Evolutionary conservation across 1,140 invertebrate species (phyloP).

Genomic region (Trichomalopsis sarcophagae): DNA sequence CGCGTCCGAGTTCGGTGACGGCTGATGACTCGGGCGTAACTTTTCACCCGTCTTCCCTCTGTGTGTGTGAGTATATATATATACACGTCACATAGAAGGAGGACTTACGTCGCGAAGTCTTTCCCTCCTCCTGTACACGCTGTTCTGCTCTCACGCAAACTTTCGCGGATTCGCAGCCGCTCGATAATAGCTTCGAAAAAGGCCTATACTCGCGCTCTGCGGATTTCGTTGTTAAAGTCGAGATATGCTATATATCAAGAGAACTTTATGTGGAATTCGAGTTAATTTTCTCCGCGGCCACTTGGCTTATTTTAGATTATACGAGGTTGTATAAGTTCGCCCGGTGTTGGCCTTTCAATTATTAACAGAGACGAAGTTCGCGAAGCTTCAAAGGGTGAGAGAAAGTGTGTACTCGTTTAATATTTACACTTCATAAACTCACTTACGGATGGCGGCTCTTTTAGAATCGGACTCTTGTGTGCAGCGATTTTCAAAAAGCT

Average conservation of each 20-base stretch:
- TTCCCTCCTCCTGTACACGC: neutral
- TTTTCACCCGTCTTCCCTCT: neutral
- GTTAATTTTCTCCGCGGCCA: too few relatives aligned
- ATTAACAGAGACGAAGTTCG: neutral
- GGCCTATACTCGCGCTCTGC: neutral
- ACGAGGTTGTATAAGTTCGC: neutral
- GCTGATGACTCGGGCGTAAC: neutral
- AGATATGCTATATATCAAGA: neutral
- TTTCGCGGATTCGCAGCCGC: neutral
- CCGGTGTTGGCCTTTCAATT: neutral
- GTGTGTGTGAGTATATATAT: too few relatives aligned
- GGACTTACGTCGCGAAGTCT: neutral
- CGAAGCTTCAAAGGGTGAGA: neutral
- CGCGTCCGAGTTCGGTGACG: conserved; percentile 22
- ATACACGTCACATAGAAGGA: too few relatives aligned
- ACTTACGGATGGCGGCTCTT: neutral
- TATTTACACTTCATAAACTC: neutral
- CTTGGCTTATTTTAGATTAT: conserved; percentile 2
- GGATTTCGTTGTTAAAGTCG: neutral
- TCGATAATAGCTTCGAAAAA: neutral
- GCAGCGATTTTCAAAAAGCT: too few relatives aligned
- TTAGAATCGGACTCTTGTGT: too few relatives aligned
- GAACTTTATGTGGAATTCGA: too few relatives aligned
- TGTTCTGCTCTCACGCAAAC: neutral
- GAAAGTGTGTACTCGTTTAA: neutral